Percentiles rank a stretch among this genome's conserved stretches.
Evolutionary conservation across 2,888 invertebrate species (phyloP).

Genomic region (Brassicogethes aeneus): DNA sequence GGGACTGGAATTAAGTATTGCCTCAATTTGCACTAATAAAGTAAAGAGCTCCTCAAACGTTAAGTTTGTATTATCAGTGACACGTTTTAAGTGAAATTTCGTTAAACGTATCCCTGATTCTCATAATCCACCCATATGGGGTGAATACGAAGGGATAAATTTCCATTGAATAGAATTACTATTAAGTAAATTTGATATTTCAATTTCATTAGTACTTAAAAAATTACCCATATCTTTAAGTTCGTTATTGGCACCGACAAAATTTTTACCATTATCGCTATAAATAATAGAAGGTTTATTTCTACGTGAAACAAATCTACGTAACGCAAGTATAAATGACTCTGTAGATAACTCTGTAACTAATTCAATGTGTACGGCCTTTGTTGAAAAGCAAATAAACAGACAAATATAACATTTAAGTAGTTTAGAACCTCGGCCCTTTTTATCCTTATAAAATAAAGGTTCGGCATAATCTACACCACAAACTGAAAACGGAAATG

Average conservation of each 20-base stretch:
- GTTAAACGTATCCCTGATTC: not conserved
- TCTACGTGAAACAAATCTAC: not conserved
- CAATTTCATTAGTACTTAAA: not conserved
- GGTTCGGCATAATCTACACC: constrained; percentile 11
- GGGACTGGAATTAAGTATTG: not conserved
- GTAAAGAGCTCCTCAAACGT: not conserved
- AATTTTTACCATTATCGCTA: not conserved
- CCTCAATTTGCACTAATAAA: not conserved
- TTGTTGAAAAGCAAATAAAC: constrained; percentile 10
- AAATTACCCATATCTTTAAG: not conserved
- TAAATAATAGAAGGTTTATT: not conserved
- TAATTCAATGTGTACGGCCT: constrained; percentile 10
- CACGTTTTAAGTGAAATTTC: not conserved
- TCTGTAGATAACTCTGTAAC: constrained; percentile 4
- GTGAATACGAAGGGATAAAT: not conserved
- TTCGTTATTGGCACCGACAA: not conserved
- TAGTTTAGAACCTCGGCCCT: constrained; percentile 6
- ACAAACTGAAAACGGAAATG: constrained; percentile 7
- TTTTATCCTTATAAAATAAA: constrained; percentile 7
- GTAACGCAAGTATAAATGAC: not conserved
- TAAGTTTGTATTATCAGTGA: not conserved
- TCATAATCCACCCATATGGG: not conserved
- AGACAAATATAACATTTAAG: constrained; percentile 10
- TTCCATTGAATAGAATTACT: not conserved
- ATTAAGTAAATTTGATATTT: not conserved